A percentile compares a stretch with the other conserved stretches of the same genome.
These are phyloP conservation scores for Oxytorus armatus DNA, from an alignment of 2,888 invertebrate genomes.

Conservation along the genomic window DNA sequence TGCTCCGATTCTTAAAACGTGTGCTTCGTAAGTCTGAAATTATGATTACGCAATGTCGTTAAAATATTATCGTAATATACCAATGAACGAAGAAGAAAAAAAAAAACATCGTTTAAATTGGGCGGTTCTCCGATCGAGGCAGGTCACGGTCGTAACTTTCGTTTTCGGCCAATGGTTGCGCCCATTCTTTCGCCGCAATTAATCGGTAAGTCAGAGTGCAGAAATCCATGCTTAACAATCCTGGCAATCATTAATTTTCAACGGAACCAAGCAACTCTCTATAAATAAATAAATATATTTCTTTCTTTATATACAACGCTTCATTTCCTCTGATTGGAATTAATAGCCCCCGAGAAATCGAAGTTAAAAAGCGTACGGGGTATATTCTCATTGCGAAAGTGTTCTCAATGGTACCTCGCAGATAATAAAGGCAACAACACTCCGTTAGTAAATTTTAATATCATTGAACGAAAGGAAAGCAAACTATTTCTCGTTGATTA, in stretches of 20 bases:
- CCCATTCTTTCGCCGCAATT: slow-evolving; percentile 38
- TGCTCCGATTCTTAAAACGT: slow-evolving; percentile 25
- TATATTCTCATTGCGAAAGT: no score
- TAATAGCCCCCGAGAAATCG: background rate
- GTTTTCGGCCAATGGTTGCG: slow-evolving; percentile 30
- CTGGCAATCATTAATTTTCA: slow-evolving; percentile 64
- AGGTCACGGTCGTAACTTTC: slow-evolving; percentile 65
- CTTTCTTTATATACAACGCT: no score
- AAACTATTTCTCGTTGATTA: no score
- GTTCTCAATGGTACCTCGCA: background rate
- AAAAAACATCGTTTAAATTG: slow-evolving; percentile 49
- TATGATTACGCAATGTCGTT: slow-evolving; percentile 27
- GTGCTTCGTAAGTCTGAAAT: background rate
- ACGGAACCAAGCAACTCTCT: slow-evolving; percentile 35
- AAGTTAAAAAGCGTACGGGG: no score
- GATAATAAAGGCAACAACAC: background rate
- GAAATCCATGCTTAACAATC: slow-evolving; percentile 24
- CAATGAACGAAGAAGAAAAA: slow-evolving; percentile 7
- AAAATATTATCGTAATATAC: slow-evolving; percentile 20
- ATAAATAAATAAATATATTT: slow-evolving; percentile 58
- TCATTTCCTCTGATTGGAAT: no score
- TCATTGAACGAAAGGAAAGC: no score
- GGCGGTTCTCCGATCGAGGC: slow-evolving; percentile 41
- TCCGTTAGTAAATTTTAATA: background rate
- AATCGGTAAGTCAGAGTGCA: slow-evolving; percentile 40